A percentile compares a stretch with the other conserved stretches of the same genome.
Conservation (phyloP, 2,888 invertebrate species). For the Capitulum mitella region DNA sequence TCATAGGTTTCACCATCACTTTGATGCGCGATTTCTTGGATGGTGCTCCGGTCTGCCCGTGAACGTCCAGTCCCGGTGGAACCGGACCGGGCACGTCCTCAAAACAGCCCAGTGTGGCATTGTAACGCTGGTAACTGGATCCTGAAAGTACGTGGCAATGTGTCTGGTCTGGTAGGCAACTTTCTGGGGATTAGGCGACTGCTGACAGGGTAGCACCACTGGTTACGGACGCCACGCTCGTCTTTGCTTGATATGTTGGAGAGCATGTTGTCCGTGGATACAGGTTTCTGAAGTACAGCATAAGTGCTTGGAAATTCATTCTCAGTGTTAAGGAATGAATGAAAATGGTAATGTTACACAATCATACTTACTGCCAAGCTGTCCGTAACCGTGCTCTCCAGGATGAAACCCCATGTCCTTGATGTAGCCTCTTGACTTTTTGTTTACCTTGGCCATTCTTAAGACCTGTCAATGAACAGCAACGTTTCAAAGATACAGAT, state of each 20-base stretch:
- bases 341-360: too few species aligned
- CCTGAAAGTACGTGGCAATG: not conserved
- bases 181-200: too few species aligned
- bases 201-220: too few species aligned
- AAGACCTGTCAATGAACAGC: not conserved
- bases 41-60: not conserved
- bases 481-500: too few species aligned
- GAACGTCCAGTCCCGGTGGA: not conserved
- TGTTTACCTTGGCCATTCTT: not conserved
- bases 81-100: not conserved
- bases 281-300: too few species aligned
- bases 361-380: not conserved
- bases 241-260: too few species aligned
- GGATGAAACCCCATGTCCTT: not conserved
- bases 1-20: not conserved
- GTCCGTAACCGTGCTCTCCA: not conserved
- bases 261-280: too few species aligned
- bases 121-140: not conserved
- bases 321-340: too few species aligned
- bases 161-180: too few species aligned
- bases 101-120: not conserved
- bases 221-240: too few species aligned
- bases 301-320: too few species aligned
- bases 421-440: not conserved
- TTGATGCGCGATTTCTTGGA: not conserved